phyloP scores from a whole-genome alignment of 2,113 vertebrate species.

The Centrocercus urophasianus region DNA sequence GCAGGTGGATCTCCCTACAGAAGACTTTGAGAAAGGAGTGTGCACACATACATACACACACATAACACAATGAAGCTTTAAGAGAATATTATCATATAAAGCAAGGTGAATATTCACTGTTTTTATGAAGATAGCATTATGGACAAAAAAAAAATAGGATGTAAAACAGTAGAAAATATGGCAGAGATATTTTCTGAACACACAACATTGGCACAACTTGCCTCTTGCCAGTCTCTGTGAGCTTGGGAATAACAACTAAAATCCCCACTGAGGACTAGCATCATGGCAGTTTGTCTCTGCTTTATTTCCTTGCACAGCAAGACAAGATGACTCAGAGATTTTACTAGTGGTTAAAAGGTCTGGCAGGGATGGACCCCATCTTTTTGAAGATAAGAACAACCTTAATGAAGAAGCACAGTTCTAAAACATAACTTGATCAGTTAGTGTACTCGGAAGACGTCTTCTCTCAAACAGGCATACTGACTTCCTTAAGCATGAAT shows the following conservation, averaged over 20 bases:
- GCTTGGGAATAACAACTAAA: background rate
- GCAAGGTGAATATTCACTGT: background rate
- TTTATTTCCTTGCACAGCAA: background rate
- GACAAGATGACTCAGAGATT: background rate
- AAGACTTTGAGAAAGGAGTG: background rate
- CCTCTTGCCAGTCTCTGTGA: background rate
- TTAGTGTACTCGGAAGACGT: background rate
- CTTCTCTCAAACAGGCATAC: background rate
- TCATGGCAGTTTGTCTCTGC: background rate
- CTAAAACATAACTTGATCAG: conserved; percentile 17
- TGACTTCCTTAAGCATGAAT: conserved; percentile 38
- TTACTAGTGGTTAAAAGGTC: background rate
- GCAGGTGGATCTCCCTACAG: background rate
- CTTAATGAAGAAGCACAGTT: background rate
- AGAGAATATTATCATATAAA: background rate
- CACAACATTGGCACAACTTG: background rate
- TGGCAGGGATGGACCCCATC: background rate
- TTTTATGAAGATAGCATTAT: background rate
- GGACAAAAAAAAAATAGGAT: background rate
- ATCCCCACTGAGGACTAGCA: background rate
- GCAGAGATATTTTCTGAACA: background rate
- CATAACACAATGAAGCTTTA: fast-evolving
- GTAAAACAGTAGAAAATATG: background rate
- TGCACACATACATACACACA: background rate
- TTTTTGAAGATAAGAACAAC: background rate